Conservation (phyloP, 1,140 invertebrate species). For the Ostrea edulis region DNA sequence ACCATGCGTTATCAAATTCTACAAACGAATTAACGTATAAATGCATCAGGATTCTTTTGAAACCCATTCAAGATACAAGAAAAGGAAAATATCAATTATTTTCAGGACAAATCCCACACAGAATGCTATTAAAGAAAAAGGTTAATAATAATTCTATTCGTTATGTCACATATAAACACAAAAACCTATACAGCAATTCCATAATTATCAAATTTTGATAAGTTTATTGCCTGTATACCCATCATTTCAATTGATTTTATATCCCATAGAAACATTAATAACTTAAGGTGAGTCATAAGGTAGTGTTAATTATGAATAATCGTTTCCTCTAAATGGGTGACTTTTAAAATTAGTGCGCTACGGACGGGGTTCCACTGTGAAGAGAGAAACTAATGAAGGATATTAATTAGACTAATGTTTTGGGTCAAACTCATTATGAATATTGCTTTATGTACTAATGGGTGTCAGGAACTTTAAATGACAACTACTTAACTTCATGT, state of each 20-base stretch:
- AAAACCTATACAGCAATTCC: not conserved
- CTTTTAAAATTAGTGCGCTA: conserved; percentile 4
- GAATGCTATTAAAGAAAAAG: not conserved
- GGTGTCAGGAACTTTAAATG: conserved; percentile 17
- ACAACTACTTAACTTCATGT: conserved; percentile 7
- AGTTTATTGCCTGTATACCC: not conserved
- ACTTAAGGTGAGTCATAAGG: not conserved
- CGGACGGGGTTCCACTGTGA: not conserved
- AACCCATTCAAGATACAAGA: too few relatives aligned
- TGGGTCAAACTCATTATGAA: conserved; percentile 34
- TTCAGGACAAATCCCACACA: not conserved
- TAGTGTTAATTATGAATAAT: conserved; percentile 9
- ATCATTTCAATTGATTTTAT: conserved; percentile 17
- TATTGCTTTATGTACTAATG: conserved; percentile 5
- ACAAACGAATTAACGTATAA: too few relatives aligned
- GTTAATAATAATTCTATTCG: not conserved
- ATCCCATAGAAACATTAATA: not conserved
- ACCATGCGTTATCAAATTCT: too few relatives aligned
- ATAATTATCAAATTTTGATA: not conserved
- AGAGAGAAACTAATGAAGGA: conserved; percentile 15
- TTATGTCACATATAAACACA: not conserved
- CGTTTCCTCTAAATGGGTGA: conserved; percentile 20
- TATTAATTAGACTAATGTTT: conserved; percentile 38
- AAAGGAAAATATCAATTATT: too few relatives aligned
- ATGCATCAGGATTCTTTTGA: too few relatives aligned